Base-by-base conservation (phyloP, 2,888 invertebrate genomes). In the Drosophila koepferae region DNA sequence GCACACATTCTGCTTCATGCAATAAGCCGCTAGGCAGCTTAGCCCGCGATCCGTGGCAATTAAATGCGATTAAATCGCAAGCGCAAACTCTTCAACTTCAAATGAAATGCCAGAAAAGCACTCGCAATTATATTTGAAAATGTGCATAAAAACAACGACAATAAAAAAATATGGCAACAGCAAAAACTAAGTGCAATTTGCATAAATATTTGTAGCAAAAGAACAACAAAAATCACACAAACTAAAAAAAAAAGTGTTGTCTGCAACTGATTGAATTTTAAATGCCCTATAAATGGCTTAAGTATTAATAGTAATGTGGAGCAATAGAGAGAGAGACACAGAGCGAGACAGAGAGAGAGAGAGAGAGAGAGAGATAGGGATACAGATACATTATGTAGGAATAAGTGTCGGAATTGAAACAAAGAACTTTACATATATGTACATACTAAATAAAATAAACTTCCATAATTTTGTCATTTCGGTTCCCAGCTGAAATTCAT, bases 1-100 rank as follows among this genome's bases (percentile, higher is more conserved):
- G 40, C 20, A 23, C 40, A n/a, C 20, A 6, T 43, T 18, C 38
- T 10, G 2, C 44, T 48, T 54, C 71, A 67, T 72, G 72, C 72
- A 60, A 75, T 78, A 78, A 78, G 75, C 79, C 79, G 72, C 67
- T 72, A 64, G 49, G 64, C 53, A 62, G 73, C 77, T 79, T 56
- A 80, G 72, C 34, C 65, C 44, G 75, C 62, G 72, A 79, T 79
- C 60, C 72, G 79, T 78, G 79, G 79, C 86, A 85, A 85, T 85
- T 85, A 85, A 85, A 75, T 81, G 88, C 86, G 88, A 85, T 85
- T 85, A 85, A 83, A 86, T 85, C 85, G 85, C 80, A 77, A 76
- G 84, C 79, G 88, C 82, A 85, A 85, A 79, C 86, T 81, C 86
- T 85, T 79, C 79, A 79, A 83, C 77, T 77, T 77, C 77, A 77